Evolutionary conservation across 2,797 vertebrate genomes (phyloP), one percentile per base, ranked within the genome.

Genomic region (Chelon labrosus): DNA sequence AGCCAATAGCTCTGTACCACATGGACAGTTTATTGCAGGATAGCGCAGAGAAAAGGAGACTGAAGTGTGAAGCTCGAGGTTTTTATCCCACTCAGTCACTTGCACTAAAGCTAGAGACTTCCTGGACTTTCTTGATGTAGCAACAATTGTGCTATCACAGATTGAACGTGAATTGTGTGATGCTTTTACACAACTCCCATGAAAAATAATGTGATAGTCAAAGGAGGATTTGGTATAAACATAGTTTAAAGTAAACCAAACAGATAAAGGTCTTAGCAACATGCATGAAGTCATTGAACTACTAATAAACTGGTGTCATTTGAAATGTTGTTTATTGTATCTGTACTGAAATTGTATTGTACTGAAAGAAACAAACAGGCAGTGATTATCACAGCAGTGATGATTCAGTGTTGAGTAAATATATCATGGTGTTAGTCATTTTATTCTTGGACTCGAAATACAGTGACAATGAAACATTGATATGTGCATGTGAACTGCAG

Each of bases 1-100:
- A 70, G 70, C 78, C 85, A 65, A 73, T 60, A 25, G 51, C 71
- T 72, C 38, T 58, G 65, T 70, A 53, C 50, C 47, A 51, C 11
- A 44, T 70, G 50, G 74, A 76, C 17, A 13, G 35, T 59, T 71
- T 72, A 51, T 74, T 58, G 25, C 31, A 44, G 39, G 37, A 61
- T 8, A n/a, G 16, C 13, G 27, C 7, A 2, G 22, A 75, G 44
- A 1, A 35, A 57, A 72, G 16, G 39, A 44, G 17, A 17, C 53
- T 66, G 27, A 55, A 50, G 10, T 53, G 42, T 74, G 42, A 39
- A 59, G 5, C 35, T 58, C 52, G 39, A 17, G 11, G 5, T 0
- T 16, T 13, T 60, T 22, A 59, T 54, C 17, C 0, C 37, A 17
- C n/a, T 56, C 20, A 72, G 55, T 51, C 17, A 19, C 8, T 71